Evolutionary conservation across 2,888 invertebrate species (phyloP).

Genomic region (Lithophane leautieri): DNA sequence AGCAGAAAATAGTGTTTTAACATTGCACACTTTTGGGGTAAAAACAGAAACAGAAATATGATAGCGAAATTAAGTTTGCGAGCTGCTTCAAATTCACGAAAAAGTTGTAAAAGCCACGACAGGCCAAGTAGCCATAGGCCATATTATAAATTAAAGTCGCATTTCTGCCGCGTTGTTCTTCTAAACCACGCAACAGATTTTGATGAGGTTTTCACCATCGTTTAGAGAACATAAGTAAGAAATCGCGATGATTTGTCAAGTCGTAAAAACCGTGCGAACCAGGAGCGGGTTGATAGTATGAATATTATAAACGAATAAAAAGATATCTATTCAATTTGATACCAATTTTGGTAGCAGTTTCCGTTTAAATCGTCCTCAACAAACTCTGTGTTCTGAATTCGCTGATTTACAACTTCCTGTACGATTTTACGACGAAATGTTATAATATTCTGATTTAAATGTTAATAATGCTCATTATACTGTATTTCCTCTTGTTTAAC

Average conservation of each 20-base stretch:
- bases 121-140: background rate
- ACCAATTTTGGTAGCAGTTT: background rate
- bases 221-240: no score
- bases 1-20: slow-evolving; percentile 34
- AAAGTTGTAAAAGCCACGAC: background rate
- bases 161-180: no score
- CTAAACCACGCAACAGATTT: no score
- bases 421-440: background rate
- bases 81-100: background rate
- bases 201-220: no score
- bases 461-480: background rate
- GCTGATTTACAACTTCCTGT: slow-evolving; percentile 37
- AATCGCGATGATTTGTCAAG: no score
- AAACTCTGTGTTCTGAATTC: slow-evolving; percentile 8
- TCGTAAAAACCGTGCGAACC: no score
- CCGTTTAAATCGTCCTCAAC: slow-evolving; percentile 22
- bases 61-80: background rate
- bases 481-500: slow-evolving; percentile 11
- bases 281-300: background rate
- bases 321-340: background rate
- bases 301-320: background rate
- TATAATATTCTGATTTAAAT: slow-evolving; percentile 19
- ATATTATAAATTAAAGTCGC: no score
- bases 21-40: background rate
- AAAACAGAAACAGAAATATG: background rate